These are phyloP conservation scores for Perca schrenkii DNA, from an alignment of 2,113 vertebrate species.

Conservation along the genomic window DNA sequence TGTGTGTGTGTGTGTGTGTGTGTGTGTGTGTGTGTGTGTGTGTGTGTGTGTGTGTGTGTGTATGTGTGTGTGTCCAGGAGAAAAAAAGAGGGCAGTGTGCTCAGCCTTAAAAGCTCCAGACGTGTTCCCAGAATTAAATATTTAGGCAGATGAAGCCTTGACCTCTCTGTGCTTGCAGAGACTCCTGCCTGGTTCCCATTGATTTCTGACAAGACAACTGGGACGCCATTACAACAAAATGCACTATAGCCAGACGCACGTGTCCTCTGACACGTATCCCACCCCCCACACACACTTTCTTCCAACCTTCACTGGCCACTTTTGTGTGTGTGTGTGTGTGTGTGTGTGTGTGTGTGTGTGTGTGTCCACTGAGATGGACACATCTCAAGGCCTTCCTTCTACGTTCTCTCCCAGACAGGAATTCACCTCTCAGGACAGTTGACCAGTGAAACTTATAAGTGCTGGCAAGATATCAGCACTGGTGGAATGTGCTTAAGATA, in stretches of 20 bases:
- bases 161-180: conserved; percentile 91
- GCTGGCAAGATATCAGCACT: not conserved
- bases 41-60: conserved; percentile 6
- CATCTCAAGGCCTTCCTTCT: conserved; percentile 43
- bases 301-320: conserved; percentile 64
- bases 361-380: conserved; percentile 28
- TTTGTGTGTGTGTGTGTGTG: not conserved
- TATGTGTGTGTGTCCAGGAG: conserved; percentile 58
- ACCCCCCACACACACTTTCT: conserved; percentile 72
- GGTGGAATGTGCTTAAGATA: no score
- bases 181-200: conserved; percentile 94
- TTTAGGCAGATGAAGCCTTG: conserved; percentile 94
- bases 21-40: not conserved
- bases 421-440: conserved; percentile 30
- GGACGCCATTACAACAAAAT: conserved; percentile 97
- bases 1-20: conserved; percentile 8
- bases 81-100: conserved; percentile 83
- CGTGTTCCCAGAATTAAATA: conserved; percentile 95
- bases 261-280: conserved; percentile 90
- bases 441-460: conserved; percentile 25
- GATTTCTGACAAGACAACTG: conserved; percentile 97
- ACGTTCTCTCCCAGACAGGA: conserved; percentile 7
- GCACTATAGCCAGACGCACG: conserved; percentile 91
- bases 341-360: not conserved
- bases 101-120: conserved; percentile 94